Evolutionary conservation across 2,888 invertebrate species (phyloP), one percentile per base, ranked within the genome.

Genomic region (Ethmia dodecea): DNA sequence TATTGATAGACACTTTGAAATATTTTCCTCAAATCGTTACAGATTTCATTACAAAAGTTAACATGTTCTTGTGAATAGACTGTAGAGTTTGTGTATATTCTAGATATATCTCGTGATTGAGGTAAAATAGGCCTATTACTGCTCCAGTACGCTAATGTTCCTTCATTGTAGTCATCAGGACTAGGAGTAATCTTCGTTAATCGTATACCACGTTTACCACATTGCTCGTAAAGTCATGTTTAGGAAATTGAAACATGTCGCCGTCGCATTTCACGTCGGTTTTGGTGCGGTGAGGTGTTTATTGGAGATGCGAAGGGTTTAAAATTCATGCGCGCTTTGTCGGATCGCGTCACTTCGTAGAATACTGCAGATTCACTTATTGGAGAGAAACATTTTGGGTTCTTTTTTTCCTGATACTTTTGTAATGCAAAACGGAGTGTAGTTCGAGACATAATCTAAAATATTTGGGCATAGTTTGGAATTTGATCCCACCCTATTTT

Each of bases 271-370:
- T 24, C 13, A 18, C 5, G 13, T 20, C 14, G 9, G 9, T 20
- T 6, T 13, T 26, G 26, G 26, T 13, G 26, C 26, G 9, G 6
- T n/a, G 11, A 6, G 6, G 26, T 3, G 28, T n/a, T 28, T 2
- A 5, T 5, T 18, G n/a, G 10, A 20, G 20, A 11, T 26, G 11
- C 13, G 24, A 30, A 26, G 13, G 31, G 28, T 32, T 32, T 34
- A 40, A 40, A 40, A 36, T 40, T 33, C 36, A 40, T 34, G 40
- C 37, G 31, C 11, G 26, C 34, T 22, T 25, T 31, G 30, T 15
- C 28, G 13, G 15, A 13, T 18, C 26, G 25, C 24, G 32, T 31
- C 15, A 26, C 26, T 28, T n/a, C n/a, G n/a, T n/a, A n/a, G n/a
- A n/a, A n/a, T n/a, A n/a, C n/a, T n/a, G n/a, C n/a, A n/a, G n/a